Evolutionary conservation across 2,113 vertebrate genomes (phyloP), one percentile per base, ranked within the genome.

Genomic region (Paralichthys olivaceus): DNA sequence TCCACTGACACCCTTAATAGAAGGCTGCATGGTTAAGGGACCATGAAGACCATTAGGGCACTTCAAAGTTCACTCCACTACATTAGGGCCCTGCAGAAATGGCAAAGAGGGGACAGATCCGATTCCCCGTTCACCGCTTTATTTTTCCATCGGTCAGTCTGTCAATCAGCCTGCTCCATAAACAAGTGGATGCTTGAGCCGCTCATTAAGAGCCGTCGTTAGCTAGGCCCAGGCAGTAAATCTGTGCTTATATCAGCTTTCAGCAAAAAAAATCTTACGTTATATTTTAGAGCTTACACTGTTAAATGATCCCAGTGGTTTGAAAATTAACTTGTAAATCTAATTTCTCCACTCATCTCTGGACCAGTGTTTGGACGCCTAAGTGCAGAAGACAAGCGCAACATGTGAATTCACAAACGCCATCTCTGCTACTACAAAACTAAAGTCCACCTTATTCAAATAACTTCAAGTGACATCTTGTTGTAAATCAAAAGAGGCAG

Each of bases 211-310:
- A 49, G 57, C 76, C 83, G 66, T 90, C 74, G 64, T 93, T 92
- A 93, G 86, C 81, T 69, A 66, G 45, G 58, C 78, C 56, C 19
- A 47, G 7, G 81, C 79, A 64, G 78, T 92, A 90, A 94, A 93
- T 90, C 84, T 77, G 54, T 1, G 23, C 70, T 85, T 94, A 94
- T 94, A 96, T 95, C 94, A 95, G 93, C 94, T 96, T 96, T 94
- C 92, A 94, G 94, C 19, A 47, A 79, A 89, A 63, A 62, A 70
- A 34, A 28, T 91, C 78, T 95, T 95, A 95, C 94, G 94, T 94
- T 94, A 95, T 96, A 96, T 96, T 96, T 95, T 94, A 75, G 79
- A 77, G 64, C 68, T 85, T 67, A 81, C 58, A 86, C 70, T 84
- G 83, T 87, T 84, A 91, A 91, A 84, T 58, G 72, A 87, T 85